These are phyloP conservation scores for Tipula vernalis DNA, from an alignment of 2,888 invertebrate species.

Conservation along the genomic window DNA sequence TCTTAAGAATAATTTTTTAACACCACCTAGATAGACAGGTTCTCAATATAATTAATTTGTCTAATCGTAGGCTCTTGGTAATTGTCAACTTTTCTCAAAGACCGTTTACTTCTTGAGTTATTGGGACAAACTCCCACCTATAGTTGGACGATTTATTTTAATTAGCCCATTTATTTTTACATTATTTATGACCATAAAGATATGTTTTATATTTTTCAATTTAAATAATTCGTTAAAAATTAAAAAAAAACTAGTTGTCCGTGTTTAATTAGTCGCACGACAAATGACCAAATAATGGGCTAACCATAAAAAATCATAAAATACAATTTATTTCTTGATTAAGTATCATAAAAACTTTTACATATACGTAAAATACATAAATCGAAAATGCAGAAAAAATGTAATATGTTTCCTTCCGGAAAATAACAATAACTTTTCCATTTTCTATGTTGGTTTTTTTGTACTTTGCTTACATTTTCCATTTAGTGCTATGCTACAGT, in stretches of 20 bases:
- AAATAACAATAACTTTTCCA: background rate
- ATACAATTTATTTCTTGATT: background rate
- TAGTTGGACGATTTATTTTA: no score
- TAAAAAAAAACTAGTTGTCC: background rate
- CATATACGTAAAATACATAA: background rate
- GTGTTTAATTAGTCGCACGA: background rate
- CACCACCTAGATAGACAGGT: no score
- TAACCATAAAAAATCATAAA: background rate
- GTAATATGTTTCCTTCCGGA: background rate
- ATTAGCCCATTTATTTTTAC: no score
- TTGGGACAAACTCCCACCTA: no score
- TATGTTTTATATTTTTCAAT: background rate
- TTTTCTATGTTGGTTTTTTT: background rate
- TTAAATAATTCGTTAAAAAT: background rate
- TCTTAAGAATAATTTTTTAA: no score
- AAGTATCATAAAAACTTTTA: background rate
- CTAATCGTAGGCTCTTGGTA: no score
- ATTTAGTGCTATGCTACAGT: background rate
- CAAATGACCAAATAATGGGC: background rate
- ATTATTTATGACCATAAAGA: no score
- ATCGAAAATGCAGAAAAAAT: background rate
- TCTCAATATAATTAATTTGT: no score
- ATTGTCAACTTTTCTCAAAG: no score
- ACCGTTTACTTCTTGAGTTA: no score
- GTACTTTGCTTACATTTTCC: background rate